Evolutionary conservation across 2,113 vertebrate genomes (phyloP), one percentile per base, ranked within the genome.

Genomic region (Chaenogobius annularis): DNA sequence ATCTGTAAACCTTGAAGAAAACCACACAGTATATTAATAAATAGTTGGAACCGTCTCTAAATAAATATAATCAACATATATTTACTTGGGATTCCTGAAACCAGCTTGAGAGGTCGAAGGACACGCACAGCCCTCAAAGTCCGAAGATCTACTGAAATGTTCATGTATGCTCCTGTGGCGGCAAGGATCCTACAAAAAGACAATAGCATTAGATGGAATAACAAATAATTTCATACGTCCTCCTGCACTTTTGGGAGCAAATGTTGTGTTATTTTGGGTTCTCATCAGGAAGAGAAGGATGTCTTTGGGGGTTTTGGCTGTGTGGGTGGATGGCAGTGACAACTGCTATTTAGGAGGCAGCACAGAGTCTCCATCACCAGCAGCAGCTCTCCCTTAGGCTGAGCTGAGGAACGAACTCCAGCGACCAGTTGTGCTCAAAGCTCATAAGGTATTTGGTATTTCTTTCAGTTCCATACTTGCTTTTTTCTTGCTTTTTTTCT

Each of bases 81-180:
- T 95, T 94, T 89, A 99, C 97, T 99, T 66, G 97, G 97, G 85
- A 99, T 99, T 78, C 97, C 97, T 0, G 97, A 99, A 76, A 99
- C 97, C 0, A 99, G 96, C 90, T 99, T 99, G 80, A 99, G 94
- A 10, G 98, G 97, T 70, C 98, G 84, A 69, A 99, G 94, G 43
- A 99, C 98, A 0, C 98, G 93, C 67, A 99, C 98, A 0, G 98
- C 98, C 70, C 98, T 93, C 83, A 99, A 93, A 0, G 98, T 99
- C 87, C 97, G 93, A 89, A 99, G 93, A 88, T 99, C 97, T 88
- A 99, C 95, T 0, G 98, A 96, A 56, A 96, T 98, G 92, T 99
- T 98, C 95, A 99, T 95, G 73, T 98, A 96, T 0, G 97, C 95
- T 47, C 96, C 98, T 0, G 97, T 96, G 0, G 96, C 98, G 64